Evolutionary conservation across 2,888 invertebrate genomes (phyloP).

Genomic region (Dorcus parallelipipedus): DNA sequence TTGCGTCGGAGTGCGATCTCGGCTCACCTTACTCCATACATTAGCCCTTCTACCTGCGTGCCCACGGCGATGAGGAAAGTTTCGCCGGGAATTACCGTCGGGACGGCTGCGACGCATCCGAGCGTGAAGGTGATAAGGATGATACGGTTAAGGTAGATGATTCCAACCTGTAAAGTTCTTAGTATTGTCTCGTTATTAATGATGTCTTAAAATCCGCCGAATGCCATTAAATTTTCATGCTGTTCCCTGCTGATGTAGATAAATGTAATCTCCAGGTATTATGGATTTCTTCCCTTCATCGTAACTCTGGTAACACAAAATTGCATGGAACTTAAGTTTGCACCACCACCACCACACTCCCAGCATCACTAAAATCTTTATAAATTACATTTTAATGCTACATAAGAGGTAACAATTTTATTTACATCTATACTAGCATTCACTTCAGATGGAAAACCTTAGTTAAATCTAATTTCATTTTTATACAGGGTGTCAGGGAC

Average conservation of each 20-base stretch:
- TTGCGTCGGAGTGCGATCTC: constrained; percentile 35
- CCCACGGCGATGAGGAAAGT: constrained; percentile 39
- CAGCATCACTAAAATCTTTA: no score
- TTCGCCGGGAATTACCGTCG: constrained; percentile 35
- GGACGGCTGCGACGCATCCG: constrained; percentile 38
- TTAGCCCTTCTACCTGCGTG: constrained; percentile 41
- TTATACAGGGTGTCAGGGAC: no score
- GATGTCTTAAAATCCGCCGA: constrained; percentile 9
- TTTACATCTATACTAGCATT: no score
- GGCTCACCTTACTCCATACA: constrained; percentile 41
- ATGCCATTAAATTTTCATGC: background rate
- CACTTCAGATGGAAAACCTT: no score
- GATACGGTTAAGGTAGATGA: constrained; percentile 28
- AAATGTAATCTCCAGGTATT: no score
- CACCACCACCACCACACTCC: no score
- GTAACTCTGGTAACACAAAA: constrained; percentile 1
- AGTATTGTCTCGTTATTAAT: constrained; percentile 17
- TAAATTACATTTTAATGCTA: no score
- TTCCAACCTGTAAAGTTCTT: constrained; percentile 3
- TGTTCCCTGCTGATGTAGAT: no score
- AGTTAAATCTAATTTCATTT: no score
- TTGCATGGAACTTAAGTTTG: no score
- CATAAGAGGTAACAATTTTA: no score
- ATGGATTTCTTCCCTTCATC: no score
- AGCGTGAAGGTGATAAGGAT: constrained; percentile 49